Evolutionary conservation across 2,797 vertebrate genomes (phyloP), one percentile per base, ranked within the genome.

Genomic region (Rallus crepitans): DNA sequence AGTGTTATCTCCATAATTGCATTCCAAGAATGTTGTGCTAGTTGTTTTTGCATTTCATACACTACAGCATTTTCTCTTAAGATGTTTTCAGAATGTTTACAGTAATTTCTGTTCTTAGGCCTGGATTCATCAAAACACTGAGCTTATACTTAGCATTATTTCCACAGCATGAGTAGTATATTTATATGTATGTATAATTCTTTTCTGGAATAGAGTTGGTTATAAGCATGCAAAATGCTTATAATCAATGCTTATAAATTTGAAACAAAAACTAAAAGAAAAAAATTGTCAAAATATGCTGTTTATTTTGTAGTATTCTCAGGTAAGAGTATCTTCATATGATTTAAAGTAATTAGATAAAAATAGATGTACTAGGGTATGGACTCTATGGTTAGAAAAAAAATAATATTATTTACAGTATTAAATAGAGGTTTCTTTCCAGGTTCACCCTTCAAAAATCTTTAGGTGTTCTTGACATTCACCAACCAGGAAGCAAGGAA

Each of bases 51-150:
- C 85, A 71, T 65, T 96, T 96, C 87, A 88, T 93, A 89, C 55
- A 84, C 57, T 81, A 72, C 76, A 92, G n/a, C 53, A 91, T 93
- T 94, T 92, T 33, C 76, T 78, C 33, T 53, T 92, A 73, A 94
- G 72, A 89, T 95, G 90, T 93, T 93, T 94, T 96, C 81, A 93
- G 76, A 85, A 73, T 93, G 82, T 96, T 93, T 96, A 89, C 93
- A 93, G 82, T 89, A 18, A 80, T 95, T 93, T 95, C 72, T 95
- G 61, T 94, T 89, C 91, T 89, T 85, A 94, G 87, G 84, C 72
- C 91, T 87, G 76, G 30, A 96, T 93, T 97, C 76, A 96, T 92
- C 92, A 91, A 95, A 96, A 94, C 91, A 94, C 68, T 85, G 84
- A 92, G 64, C 37, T 91, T 91, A 95, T 82, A 87, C 81, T 93